A percentile compares a stretch with the other conserved stretches of the same genome.
Evolutionary conservation across 2,888 invertebrate species (phyloP).

Genomic region (Platynereis dumerilii): DNA sequence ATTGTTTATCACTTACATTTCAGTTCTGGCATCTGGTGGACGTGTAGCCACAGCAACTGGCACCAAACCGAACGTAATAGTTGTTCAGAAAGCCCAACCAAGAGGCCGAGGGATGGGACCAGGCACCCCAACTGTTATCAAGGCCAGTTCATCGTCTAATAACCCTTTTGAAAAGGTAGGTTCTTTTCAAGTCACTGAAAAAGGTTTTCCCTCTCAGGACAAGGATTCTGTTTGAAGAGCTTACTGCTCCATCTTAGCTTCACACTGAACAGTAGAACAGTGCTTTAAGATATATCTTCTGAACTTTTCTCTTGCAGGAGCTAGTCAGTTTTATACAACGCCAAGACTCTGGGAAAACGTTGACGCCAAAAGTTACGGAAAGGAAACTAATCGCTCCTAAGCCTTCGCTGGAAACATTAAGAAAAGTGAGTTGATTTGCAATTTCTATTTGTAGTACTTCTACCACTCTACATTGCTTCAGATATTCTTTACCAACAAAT

Average conservation of each 20-base stretch:
- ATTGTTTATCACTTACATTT: too few species aligned
- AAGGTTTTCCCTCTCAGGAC: too few species aligned
- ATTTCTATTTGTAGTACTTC: too few species aligned
- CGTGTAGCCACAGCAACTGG: slow-evolving; percentile 36
- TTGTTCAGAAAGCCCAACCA: slow-evolving; percentile 58
- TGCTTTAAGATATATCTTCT: too few species aligned
- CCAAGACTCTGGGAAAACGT: slow-evolving; percentile 41
- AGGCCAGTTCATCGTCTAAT: slow-evolving; percentile 25
- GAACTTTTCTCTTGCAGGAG: slow-evolving; percentile 43
- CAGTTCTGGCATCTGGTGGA: slow-evolving; percentile 6
- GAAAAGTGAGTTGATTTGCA: too few species aligned
- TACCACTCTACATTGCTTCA: too few species aligned
- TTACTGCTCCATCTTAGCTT: too few species aligned
- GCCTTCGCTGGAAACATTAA: background rate
- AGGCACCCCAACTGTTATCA: slow-evolving; percentile 38
- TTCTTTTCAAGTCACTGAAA: too few species aligned
- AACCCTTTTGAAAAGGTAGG: slow-evolving; percentile 55
- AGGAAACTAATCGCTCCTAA: slow-evolving; percentile 8
- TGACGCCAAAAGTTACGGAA: slow-evolving; percentile 11
- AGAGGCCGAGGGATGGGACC: slow-evolving; percentile 3
- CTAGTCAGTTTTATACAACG: slow-evolving; percentile 56
- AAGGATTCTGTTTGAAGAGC: too few species aligned
- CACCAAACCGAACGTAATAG: slow-evolving; percentile 59
- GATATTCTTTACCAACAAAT: too few species aligned
- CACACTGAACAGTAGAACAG: too few species aligned